A percentile compares a stretch with the other conserved stretches of the same genome.
phyloP scores from a whole-genome alignment of 2,888 invertebrate species.

The Sphaeridia pumilis region DNA sequence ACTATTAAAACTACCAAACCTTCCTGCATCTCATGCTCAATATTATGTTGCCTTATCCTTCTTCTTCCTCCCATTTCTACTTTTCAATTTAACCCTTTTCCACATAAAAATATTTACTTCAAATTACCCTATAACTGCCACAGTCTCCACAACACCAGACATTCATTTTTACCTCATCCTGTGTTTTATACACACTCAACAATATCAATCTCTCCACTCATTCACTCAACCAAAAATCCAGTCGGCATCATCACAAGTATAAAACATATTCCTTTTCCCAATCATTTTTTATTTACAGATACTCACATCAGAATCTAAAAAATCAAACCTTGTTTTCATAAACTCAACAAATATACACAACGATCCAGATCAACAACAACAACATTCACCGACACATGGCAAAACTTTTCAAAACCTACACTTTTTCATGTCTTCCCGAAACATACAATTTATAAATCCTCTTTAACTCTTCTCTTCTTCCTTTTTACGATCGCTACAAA shows the following conservation, averaged over 20 bases:
- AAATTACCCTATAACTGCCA: slow-evolving; percentile 1
- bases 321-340: no score
- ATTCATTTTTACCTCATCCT: not conserved
- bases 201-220: not conserved
- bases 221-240: not conserved
- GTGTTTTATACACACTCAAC: no score
- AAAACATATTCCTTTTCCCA: no score
- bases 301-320: no score
- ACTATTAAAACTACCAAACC: no score
- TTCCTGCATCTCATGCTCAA: no score
- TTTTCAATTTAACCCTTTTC: not conserved
- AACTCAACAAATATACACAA: no score
- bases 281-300: no score
- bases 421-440: not conserved
- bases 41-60: not conserved
- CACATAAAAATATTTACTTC: slow-evolving; percentile 2
- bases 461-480: not conserved
- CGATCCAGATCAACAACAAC: no score
- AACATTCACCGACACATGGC: slow-evolving; percentile 5
- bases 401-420: no score
- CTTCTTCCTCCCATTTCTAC: not conserved
- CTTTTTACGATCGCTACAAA: not conserved
- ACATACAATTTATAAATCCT: not conserved
- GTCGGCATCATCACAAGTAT: no score
- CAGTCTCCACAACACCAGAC: not conserved